phyloP scores from a whole-genome alignment of 2,888 invertebrate species.

The Rhingia rostrata region DNA sequence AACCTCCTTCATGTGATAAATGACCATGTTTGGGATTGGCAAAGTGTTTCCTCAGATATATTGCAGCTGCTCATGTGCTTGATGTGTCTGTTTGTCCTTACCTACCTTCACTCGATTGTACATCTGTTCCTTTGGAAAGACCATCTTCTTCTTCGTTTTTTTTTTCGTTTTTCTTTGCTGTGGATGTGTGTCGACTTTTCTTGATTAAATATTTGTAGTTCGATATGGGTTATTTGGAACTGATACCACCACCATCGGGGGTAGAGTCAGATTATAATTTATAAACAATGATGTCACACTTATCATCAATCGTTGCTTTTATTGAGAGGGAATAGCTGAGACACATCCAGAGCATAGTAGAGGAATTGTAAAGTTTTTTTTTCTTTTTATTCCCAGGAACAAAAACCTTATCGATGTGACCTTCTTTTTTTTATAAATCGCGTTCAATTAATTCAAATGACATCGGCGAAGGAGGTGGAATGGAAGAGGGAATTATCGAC shows the following conservation, averaged over 20 bases:
- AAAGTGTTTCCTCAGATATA: constrained; percentile 59
- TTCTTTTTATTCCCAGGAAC: constrained; percentile 3
- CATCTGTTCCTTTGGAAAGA: constrained; percentile 63
- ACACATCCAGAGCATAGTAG: constrained; percentile 10
- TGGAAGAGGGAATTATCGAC: constrained; percentile 35
- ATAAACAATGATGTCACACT: constrained; percentile 71
- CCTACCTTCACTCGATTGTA: constrained; percentile 41
- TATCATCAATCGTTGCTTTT: constrained; percentile 53
- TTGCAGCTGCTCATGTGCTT: constrained; percentile 62
- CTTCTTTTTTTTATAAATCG: constrained; percentile 59
- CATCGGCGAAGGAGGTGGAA: constrained; percentile 13
- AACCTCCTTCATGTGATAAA: constrained; percentile 62
- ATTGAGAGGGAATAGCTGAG: constrained; percentile 11
- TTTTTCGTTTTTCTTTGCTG: not conserved
- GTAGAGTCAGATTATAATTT: constrained; percentile 48
- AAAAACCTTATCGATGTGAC: constrained; percentile 59
- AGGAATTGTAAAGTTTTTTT: constrained; percentile 35
- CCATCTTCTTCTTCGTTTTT: constrained; percentile 15
- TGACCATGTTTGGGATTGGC: constrained; percentile 64
- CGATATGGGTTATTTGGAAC: constrained; percentile 71
- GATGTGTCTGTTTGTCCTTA: constrained; percentile 31
- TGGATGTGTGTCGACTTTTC: constrained; percentile 29
- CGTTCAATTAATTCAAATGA: constrained; percentile 68
- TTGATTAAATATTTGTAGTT: constrained; percentile 70
- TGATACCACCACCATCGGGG: constrained; percentile 34